Conservation (phyloP, 2,888 invertebrate species). For the Aleiodes leptofemur region DNA sequence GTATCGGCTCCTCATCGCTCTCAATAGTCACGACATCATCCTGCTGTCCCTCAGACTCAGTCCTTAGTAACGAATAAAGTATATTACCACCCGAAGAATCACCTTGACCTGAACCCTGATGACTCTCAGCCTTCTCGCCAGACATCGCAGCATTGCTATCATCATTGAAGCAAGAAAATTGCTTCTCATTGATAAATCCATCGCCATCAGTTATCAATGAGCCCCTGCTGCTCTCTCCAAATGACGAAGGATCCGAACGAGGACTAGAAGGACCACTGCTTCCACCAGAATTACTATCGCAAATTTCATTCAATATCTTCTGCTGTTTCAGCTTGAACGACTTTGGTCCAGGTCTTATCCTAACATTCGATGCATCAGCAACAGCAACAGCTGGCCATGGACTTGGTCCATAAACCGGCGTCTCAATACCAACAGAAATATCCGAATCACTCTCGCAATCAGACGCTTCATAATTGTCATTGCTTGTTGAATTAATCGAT, state of each 20-base stretch:
- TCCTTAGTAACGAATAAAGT: neutral
- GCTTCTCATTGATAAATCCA: conserved; percentile 15
- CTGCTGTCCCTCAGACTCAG: too few species aligned
- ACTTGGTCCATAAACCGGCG: conserved; percentile 34
- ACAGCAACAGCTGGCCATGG: conserved; percentile 43
- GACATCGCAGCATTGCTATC: too few species aligned
- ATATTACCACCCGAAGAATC: neutral
- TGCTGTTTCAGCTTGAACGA: conserved; percentile 63
- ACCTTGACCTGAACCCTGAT: neutral
- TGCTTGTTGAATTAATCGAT: neutral
- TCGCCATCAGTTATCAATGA: conserved; percentile 20
- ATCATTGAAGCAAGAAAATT: neutral
- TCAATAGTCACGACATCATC: conserved; percentile 56
- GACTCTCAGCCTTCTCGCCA: too few species aligned
- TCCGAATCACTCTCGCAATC: conserved; percentile 61
- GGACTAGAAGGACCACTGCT: neutral
- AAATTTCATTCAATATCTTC: conserved; percentile 9
- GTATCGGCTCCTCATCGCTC: conserved; percentile 47
- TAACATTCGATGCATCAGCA: neutral
- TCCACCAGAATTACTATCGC: neutral
- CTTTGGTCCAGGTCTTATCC: conserved; percentile 64
- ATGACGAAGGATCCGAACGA: neutral
- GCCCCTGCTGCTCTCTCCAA: too few species aligned
- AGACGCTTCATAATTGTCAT: conserved; percentile 18
- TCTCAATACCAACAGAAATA: conserved; percentile 68